Evolutionary conservation across 1,140 invertebrate genomes (phyloP), one percentile per base, ranked within the genome.

Genomic region (Drosophila bocki): DNA sequence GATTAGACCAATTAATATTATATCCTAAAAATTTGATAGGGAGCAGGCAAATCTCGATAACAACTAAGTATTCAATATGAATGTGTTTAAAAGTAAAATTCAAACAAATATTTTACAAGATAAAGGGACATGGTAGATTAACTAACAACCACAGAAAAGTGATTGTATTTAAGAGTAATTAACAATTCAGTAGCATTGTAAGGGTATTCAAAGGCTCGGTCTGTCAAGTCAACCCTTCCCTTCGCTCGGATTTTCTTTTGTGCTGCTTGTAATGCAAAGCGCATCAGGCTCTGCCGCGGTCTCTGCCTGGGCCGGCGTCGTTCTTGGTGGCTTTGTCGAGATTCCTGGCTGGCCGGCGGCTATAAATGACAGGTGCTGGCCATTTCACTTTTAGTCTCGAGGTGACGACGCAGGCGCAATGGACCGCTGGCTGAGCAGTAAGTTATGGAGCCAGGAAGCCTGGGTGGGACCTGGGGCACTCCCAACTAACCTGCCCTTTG

Each of bases 341-440:
- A 59, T 78, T 84, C 86, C 78, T 88, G 84, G 51, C 62, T 65
- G 19, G 39, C 65, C 17, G 47, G 48, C 60, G 64, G 62, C 86
- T 91, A 91, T 91, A 91, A 91, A 91, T 91, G 82, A 76, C 79
- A 83, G 74, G 53, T 64, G 71, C 63, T 71, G 62, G 78, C 74
- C 80, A 75, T 91, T 90, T 90, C 90, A 86, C 75, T 90, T 83
- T 91, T 90, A 91, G 90, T 91, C 79, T 90, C 75, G 47, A 77
- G 69, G 62, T 86, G 77, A 76, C 82, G 68, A 78, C 84, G 83
- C 67, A 69, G 64, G 70, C 85, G 86, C 78, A 75, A 83, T 91
- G 87, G 80, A 78, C 67, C 54, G 47, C 50, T 57, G 70, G 56
- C 65, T 80, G 17, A 77, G 41, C 71, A 57, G 87, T 91, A 74